A percentile compares a stretch with the other conserved stretches of the same genome.
Conservation (phyloP, 2,113 vertebrate species). For the Grus americana region DNA sequence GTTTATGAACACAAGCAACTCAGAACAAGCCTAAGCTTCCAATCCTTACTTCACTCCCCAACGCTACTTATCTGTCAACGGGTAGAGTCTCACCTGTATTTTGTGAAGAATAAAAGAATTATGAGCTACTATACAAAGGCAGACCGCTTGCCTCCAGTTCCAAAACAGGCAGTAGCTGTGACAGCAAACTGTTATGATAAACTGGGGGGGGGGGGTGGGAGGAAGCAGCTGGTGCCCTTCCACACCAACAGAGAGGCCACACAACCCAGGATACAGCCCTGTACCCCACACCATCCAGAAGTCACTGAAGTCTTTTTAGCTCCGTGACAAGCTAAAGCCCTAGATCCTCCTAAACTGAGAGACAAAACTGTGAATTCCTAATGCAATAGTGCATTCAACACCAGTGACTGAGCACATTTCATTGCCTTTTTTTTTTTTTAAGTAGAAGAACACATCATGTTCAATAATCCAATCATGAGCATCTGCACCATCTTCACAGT, state of each 20-base stretch:
- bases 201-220: accelerated
- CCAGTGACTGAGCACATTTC: background rate
- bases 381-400: background rate
- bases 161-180: background rate
- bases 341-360: background rate
- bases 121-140: background rate
- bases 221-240: background rate
- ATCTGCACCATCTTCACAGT: background rate
- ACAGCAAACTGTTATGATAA: background rate
- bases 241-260: background rate
- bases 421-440: background rate
- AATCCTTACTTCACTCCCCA: background rate
- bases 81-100: background rate
- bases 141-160: background rate
- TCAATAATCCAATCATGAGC: background rate
- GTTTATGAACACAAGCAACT: background rate
- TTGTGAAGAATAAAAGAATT: background rate
- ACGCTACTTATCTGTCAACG: background rate
- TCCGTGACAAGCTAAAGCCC: background rate
- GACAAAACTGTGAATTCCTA: background rate
- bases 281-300: background rate
- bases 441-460: background rate
- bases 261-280: background rate
- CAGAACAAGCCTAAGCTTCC: background rate
- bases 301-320: background rate